Evolutionary conservation across 2,888 invertebrate species (phyloP).

Genomic region (Crossocerus cetratus): DNA sequence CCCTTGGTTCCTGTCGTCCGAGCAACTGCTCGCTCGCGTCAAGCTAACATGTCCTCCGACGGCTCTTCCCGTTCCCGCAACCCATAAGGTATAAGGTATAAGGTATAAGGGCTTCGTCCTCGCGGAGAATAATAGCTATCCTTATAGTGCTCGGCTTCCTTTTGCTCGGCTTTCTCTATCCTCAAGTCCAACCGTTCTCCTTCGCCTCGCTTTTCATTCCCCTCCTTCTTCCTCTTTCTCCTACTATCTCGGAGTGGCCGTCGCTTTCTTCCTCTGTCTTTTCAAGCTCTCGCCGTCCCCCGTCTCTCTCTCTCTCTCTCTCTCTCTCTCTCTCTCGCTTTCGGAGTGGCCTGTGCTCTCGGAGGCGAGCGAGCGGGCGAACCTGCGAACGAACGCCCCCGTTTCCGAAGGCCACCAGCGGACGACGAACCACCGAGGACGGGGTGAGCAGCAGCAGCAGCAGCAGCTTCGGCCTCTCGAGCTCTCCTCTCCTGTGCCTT

Average conservation of each 20-base stretch:
- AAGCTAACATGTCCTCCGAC: no score
- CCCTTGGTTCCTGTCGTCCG: no score
- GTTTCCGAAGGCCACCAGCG: conserved; percentile 69
- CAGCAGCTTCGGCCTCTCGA: not conserved
- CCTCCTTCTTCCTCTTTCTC: no score
- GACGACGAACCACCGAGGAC: conserved; percentile 71
- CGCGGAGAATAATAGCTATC: conserved; percentile 7
- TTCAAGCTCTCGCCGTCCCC: not conserved
- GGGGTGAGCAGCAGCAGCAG: conserved; percentile 63
- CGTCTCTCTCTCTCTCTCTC: not conserved
- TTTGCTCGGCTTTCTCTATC: conserved; percentile 11
- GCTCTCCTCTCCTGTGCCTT: conserved; percentile 38
- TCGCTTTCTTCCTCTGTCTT: conserved; percentile 5
- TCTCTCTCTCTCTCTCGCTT: conserved; percentile 9
- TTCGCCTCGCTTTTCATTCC: not conserved
- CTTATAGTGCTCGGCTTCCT: not conserved
- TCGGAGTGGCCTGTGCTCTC: not conserved
- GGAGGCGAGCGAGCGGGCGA: conserved; percentile 19
- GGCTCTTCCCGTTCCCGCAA: no score
- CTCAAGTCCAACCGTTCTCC: not conserved
- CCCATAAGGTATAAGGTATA: no score
- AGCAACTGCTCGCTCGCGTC: no score
- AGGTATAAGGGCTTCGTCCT: no score
- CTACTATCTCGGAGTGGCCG: not conserved
- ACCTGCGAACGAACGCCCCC: conserved; percentile 65